Evolutionary conservation across 2,113 vertebrate species (phyloP).

Genomic region (Fulica atra): DNA sequence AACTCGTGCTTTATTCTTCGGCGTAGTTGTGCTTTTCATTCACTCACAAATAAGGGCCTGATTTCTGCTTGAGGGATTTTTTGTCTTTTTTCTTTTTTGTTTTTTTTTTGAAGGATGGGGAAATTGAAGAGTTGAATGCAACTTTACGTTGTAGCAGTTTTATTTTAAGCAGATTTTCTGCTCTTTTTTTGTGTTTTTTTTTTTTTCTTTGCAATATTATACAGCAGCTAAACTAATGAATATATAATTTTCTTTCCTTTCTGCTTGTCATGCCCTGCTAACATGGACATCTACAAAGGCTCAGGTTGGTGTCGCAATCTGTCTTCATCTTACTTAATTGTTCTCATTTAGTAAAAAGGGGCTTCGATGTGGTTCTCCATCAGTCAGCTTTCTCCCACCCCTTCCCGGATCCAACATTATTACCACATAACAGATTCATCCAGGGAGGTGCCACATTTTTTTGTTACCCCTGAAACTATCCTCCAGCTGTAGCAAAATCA

Average conservation of each 20-base stretch:
- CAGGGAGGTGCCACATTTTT: slow-evolving; percentile 18
- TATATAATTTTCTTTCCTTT: slow-evolving; percentile 91
- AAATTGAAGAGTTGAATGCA: slow-evolving; percentile 20
- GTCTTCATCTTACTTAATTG: slow-evolving; percentile 78
- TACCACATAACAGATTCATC: slow-evolving; percentile 2
- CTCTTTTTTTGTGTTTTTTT: slow-evolving; percentile 17
- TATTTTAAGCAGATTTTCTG: slow-evolving; percentile 61
- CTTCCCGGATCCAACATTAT: slow-evolving; percentile 43
- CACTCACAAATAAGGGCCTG: neutral
- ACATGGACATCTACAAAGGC: slow-evolving; percentile 97
- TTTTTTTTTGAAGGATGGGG: neutral
- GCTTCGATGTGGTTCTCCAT: slow-evolving; percentile 61
- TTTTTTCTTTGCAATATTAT: slow-evolving; percentile 55
- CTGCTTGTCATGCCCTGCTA: slow-evolving; percentile 92
- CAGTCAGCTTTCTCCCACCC: slow-evolving; percentile 15
- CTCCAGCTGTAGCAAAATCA: slow-evolving; percentile 39
- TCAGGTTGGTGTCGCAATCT: slow-evolving; percentile 95
- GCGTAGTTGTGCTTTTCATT: neutral
- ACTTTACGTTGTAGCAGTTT: slow-evolving; percentile 33
- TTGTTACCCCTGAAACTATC: slow-evolving; percentile 46
- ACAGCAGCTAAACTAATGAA: slow-evolving; percentile 87
- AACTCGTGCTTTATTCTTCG: neutral
- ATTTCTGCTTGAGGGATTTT: slow-evolving; percentile 2
- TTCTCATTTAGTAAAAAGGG: slow-evolving; percentile 73
- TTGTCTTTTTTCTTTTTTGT: neutral